Evolutionary conservation across 2,113 vertebrate genomes (phyloP).

Genomic region (Spheniscus mendiculus): DNA sequence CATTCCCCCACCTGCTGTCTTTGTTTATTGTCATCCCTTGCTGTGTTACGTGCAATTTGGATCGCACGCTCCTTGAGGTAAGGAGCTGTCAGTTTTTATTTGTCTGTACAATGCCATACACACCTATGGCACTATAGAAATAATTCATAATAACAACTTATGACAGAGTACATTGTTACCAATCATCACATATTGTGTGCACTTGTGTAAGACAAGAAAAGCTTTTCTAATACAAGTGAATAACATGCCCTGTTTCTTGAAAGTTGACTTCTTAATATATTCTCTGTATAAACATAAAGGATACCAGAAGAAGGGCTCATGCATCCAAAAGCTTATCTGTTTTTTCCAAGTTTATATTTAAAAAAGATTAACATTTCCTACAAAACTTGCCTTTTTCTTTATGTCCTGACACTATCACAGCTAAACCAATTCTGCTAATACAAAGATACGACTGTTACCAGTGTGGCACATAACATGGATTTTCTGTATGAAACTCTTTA

Average conservation of each 20-base stretch:
- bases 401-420: neutral
- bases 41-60: conserved; percentile 19
- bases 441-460: neutral
- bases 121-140: neutral
- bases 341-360: neutral
- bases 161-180: neutral
- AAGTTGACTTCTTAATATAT: neutral
- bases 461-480: neutral
- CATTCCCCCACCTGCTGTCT: neutral
- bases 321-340: neutral
- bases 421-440: neutral
- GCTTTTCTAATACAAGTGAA: neutral
- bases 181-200: neutral
- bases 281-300: neutral
- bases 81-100: conserved; percentile 13
- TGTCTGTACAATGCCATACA: neutral
- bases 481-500: neutral
- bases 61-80: neutral
- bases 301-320: neutral
- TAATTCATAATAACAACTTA: conserved; percentile 40
- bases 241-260: neutral
- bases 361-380: neutral
- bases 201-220: neutral
- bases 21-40: conserved; percentile 1
- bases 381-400: neutral